phyloP scores from a whole-genome alignment of 2,888 invertebrate species.

The Tetramorium bicarinatum region DNA sequence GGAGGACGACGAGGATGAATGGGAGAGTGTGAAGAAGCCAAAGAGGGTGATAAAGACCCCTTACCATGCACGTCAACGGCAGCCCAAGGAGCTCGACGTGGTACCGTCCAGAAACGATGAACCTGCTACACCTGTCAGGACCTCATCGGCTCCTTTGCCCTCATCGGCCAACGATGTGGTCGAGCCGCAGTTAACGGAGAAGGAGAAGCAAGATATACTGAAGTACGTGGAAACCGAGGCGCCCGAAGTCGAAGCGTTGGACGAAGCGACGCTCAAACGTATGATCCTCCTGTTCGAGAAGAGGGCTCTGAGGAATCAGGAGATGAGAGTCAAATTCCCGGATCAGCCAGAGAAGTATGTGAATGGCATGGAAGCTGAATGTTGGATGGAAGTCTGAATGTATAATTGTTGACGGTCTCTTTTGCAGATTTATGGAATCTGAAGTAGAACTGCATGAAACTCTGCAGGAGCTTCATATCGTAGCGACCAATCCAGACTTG shows the following conservation, averaged over 20 bases:
- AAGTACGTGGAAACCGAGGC: conserved; percentile 94
- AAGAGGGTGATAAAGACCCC: conserved; percentile 87
- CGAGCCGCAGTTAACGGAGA: conserved; percentile 90
- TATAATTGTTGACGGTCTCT: conserved; percentile 6
- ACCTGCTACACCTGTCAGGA: conserved; percentile 79
- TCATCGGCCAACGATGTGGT: conserved; percentile 88
- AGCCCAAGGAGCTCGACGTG: conserved; percentile 79
- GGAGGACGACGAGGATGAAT: conserved; percentile 90
- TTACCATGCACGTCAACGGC: conserved; percentile 85
- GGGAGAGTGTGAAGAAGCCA: conserved; percentile 88
- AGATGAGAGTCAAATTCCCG: conserved; percentile 99
- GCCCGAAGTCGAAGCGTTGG: conserved; percentile 94
- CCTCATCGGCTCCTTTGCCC: conserved; percentile 84
- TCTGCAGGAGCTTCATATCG: conserved; percentile 95
- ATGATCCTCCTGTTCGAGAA: conserved; percentile 98
- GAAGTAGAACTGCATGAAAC: conserved; percentile 97
- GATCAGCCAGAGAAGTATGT: conserved; percentile 96
- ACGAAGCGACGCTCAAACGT: conserved; percentile 95
- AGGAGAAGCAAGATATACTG: conserved; percentile 93
- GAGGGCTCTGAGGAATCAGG: conserved; percentile 96
- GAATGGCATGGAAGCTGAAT: background rate
- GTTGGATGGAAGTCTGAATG: background rate
- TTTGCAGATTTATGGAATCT: conserved; percentile 95
- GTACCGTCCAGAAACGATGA: conserved; percentile 75
- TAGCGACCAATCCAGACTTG: conserved; percentile 98